Conservation (phyloP, 2,888 invertebrate genomes). For the Lasioglossum zephyrum region DNA sequence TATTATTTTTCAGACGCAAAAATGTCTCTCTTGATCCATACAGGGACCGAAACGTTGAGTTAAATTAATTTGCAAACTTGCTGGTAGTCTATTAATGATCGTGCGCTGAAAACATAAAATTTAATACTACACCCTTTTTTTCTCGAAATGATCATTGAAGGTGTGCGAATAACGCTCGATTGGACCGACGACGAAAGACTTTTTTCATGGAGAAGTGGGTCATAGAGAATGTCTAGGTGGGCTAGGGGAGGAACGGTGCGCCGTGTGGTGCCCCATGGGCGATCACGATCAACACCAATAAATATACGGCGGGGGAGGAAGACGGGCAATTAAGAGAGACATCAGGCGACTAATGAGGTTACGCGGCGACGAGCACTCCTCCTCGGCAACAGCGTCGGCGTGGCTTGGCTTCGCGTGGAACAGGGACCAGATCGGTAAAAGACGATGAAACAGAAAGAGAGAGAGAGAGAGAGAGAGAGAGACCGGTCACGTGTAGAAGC, state of each 20-base stretch:
- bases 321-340: slow-evolving; percentile 81
- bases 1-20: no score
- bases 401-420: slow-evolving; percentile 24
- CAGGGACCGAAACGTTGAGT: no score
- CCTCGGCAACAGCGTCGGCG: slow-evolving; percentile 56
- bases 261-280: slow-evolving; percentile 14
- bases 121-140: no score
- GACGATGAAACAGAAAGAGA: slow-evolving; percentile 11
- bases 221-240: background rate
- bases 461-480: slow-evolving; percentile 24
- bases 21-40: no score
- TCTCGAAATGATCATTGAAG: background rate
- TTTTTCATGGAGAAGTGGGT: slow-evolving; percentile 1
- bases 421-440: slow-evolving; percentile 1
- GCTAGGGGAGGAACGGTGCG: background rate
- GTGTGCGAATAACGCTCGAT: background rate
- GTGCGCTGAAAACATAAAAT: no score
- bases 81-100: no score
- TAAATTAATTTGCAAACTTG: no score
- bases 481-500: slow-evolving; percentile 62
- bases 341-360: slow-evolving; percentile 82
- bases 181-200: background rate
- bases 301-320: slow-evolving; percentile 75
- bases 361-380: slow-evolving; percentile 69
- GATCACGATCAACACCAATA: slow-evolving; percentile 78